Percentiles rank a stretch among this genome's conserved stretches.
phyloP scores from a whole-genome alignment of 2,888 invertebrate species.

The Erebia palarica region DNA sequence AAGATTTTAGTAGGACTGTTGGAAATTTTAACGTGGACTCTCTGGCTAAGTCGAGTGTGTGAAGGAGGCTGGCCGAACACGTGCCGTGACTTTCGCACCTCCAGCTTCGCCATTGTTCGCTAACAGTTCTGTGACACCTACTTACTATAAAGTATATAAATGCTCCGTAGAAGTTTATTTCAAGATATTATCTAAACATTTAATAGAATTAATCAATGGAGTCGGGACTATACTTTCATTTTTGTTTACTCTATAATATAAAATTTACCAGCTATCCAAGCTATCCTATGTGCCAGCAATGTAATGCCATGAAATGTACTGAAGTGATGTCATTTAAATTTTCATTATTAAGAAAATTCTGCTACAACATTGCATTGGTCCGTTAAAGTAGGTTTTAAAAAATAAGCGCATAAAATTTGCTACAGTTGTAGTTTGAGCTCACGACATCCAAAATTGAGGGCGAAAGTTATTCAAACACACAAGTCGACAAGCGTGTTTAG shows the following conservation, averaged over 20 bases:
- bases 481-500: constrained; percentile 29
- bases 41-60: constrained; percentile 21
- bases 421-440: constrained; percentile 11
- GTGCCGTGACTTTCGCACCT: constrained; percentile 40
- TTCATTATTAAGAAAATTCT: no score
- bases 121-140: constrained; percentile 32
- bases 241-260: not conserved
- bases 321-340: no score
- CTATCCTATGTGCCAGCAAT: no score
- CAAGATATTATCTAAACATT: constrained; percentile 16
- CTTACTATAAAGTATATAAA: constrained; percentile 27
- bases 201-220: constrained; percentile 24
- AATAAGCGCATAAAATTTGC: not conserved
- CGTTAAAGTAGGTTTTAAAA: no score
- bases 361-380: no score
- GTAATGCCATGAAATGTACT: no score
- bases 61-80: constrained; percentile 29
- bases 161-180: constrained; percentile 12
- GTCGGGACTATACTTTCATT: constrained; percentile 17
- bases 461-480: constrained; percentile 26
- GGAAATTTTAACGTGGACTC: constrained; percentile 11
- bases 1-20: no score
- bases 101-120: constrained; percentile 37
- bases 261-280: no score
- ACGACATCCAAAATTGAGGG: constrained; percentile 17